Percentiles rank a stretch among this genome's conserved stretches.
These are phyloP conservation scores for Pinctada fucata DNA, from an alignment of 2,888 invertebrate genomes.

Conservation along the genomic window DNA sequence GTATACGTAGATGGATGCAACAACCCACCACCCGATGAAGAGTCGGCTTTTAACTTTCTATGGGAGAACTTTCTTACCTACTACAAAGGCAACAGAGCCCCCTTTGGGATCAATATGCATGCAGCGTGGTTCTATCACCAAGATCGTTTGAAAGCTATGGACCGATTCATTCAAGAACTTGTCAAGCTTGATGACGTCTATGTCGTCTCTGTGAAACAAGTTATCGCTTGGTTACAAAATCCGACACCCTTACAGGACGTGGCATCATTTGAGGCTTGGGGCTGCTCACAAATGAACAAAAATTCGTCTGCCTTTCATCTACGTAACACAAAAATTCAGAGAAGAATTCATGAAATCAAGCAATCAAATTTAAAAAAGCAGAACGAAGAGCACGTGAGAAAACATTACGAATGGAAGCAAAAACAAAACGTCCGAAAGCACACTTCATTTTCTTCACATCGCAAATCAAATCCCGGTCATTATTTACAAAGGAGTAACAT, in stretches of 20 bases:
- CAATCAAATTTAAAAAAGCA: constrained; percentile 13
- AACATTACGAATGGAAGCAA: constrained; percentile 13
- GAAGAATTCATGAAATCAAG: constrained; percentile 7
- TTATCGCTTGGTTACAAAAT: constrained; percentile 67
- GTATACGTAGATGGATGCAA: constrained; percentile 70
- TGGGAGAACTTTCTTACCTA: constrained; percentile 87
- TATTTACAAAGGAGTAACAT: not conserved
- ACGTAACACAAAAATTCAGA: constrained; percentile 25
- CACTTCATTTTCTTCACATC: too few species aligned
- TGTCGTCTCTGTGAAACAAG: constrained; percentile 63
- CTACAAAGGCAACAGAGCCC: constrained; percentile 84
- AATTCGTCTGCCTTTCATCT: constrained; percentile 23
- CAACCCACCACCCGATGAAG: constrained; percentile 64
- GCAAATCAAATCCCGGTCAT: not conserved
- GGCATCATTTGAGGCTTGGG: constrained; percentile 63
- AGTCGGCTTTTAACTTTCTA: constrained; percentile 79
- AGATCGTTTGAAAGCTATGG: constrained; percentile 66
- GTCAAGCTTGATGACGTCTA: constrained; percentile 67
- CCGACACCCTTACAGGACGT: constrained; percentile 60
- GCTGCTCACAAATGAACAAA: constrained; percentile 43
- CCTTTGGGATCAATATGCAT: constrained; percentile 89
- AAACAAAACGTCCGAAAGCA: constrained; percentile 12
- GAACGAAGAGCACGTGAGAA: not conserved
- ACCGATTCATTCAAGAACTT: constrained; percentile 66
- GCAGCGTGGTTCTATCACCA: constrained; percentile 81